Evolutionary conservation across 2,113 vertebrate species (phyloP).

Genomic region (Raja brachyura): DNA sequence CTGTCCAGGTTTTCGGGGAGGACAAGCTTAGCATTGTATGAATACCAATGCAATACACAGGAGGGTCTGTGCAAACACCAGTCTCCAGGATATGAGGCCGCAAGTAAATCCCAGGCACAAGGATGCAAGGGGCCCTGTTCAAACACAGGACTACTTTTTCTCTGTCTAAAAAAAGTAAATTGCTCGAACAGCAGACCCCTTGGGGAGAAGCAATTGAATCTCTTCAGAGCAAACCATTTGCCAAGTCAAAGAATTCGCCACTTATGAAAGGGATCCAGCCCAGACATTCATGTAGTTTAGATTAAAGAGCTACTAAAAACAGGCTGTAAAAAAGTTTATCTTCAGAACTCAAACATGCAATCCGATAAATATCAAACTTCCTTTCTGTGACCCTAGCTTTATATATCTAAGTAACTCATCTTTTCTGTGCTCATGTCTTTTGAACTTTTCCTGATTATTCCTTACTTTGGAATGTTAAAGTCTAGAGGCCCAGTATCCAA

Average conservation of each 20-base stretch:
- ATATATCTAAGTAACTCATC: neutral
- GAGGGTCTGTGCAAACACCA: neutral
- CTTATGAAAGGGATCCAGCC: slow-evolving; percentile 2
- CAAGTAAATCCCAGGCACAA: neutral
- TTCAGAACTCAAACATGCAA: neutral
- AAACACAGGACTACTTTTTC: neutral
- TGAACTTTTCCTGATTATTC: neutral
- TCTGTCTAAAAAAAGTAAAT: neutral
- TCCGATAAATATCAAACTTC: slow-evolving; percentile 12
- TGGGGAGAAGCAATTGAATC: neutral
- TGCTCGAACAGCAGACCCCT: neutral
- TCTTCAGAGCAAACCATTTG: slow-evolving; percentile 14
- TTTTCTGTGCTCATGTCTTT: slow-evolving; percentile 17
- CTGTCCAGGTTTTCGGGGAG: neutral
- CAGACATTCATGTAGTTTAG: neutral
- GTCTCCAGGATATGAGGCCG: neutral
- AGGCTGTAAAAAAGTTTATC: neutral
- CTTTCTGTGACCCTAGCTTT: neutral
- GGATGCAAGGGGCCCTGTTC: neutral
- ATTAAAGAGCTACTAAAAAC: neutral
- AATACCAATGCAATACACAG: neutral
- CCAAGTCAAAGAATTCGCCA: neutral
- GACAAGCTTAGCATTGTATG: neutral
- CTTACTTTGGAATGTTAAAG: neutral
- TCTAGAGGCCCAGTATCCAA: neutral